Evolutionary conservation across 2,113 vertebrate genomes (phyloP).

Genomic region (Zingel zingel): DNA sequence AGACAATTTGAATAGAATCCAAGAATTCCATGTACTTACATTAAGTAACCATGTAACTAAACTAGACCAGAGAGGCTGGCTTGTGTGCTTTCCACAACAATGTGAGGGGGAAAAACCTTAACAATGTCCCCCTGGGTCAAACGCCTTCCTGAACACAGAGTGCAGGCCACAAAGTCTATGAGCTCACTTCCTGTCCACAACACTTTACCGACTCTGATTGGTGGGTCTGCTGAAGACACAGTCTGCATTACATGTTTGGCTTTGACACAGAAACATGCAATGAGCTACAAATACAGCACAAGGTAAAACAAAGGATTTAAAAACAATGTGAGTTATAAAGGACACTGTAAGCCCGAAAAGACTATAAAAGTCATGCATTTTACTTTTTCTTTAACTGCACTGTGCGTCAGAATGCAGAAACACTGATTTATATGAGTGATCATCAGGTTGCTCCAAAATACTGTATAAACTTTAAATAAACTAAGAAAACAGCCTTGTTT

Average conservation of each 20-base stretch:
- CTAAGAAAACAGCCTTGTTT: not conserved
- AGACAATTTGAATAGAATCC: not conserved
- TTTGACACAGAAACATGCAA: constrained; percentile 14
- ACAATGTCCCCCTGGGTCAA: constrained; percentile 57
- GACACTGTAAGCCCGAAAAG: not conserved
- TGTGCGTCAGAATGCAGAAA: not conserved
- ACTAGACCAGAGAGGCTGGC: constrained; percentile 15
- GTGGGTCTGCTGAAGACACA: not conserved
- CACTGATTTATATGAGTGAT: not conserved
- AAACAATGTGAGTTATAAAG: not conserved
- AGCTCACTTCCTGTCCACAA: constrained; percentile 78
- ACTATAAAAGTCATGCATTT: not conserved
- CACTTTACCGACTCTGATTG: constrained; percentile 37
- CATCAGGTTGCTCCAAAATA: not conserved
- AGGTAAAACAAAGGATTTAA: not conserved
- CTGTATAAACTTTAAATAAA: not conserved
- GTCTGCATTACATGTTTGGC: constrained; percentile 15
- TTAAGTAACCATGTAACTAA: not conserved
- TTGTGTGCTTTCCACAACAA: constrained; percentile 71
- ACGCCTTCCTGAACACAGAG: constrained; percentile 74
- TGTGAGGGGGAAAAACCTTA: constrained; percentile 72
- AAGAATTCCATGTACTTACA: not conserved
- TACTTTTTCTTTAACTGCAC: not conserved
- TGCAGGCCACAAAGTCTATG: constrained; percentile 57
- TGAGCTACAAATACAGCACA: not conserved